These are phyloP conservation scores for Heterotilapia buettikoferi DNA, from an alignment of 2,113 vertebrate species.

Conservation along the genomic window DNA sequence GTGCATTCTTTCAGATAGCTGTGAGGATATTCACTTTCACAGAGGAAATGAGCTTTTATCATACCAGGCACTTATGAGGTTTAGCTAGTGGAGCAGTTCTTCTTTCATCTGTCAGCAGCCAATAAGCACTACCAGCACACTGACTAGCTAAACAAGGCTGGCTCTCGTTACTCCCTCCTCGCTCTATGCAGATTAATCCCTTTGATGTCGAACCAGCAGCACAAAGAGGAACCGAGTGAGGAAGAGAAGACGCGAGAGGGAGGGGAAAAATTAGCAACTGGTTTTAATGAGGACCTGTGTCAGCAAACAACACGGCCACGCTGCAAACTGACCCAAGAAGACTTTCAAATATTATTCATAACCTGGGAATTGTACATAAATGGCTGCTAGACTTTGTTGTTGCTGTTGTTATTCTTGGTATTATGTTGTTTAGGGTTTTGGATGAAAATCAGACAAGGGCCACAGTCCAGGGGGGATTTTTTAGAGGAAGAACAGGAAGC, in stretches of 20 bases:
- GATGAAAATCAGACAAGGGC: neutral
- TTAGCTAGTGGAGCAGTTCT: constrained; percentile 22
- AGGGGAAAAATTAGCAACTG: constrained; percentile 12
- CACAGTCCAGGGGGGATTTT: neutral
- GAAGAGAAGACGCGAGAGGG: neutral
- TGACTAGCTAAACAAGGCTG: constrained; percentile 43
- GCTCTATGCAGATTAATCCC: constrained; percentile 45
- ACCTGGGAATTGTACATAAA: neutral
- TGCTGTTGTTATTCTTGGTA: neutral
- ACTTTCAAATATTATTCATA: constrained; percentile 11
- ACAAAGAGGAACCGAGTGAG: constrained; percentile 7
- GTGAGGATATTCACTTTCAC: neutral
- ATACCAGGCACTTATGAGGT: constrained; percentile 14
- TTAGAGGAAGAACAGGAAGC: neutral
- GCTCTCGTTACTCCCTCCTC: constrained; percentile 11
- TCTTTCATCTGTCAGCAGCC: constrained; percentile 55
- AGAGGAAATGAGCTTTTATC: constrained; percentile 8
- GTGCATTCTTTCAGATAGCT: constrained; percentile 1
- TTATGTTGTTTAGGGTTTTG: neutral
- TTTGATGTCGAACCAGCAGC: constrained; percentile 57
- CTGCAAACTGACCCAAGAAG: constrained; percentile 22
- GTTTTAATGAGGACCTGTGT: constrained; percentile 53
- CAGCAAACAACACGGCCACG: constrained; percentile 21
- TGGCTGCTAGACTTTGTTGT: constrained; percentile 1
- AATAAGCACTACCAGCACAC: constrained; percentile 34